Conservation (phyloP, 2,113 vertebrate species). For the Aplodontia rufa region DNA sequence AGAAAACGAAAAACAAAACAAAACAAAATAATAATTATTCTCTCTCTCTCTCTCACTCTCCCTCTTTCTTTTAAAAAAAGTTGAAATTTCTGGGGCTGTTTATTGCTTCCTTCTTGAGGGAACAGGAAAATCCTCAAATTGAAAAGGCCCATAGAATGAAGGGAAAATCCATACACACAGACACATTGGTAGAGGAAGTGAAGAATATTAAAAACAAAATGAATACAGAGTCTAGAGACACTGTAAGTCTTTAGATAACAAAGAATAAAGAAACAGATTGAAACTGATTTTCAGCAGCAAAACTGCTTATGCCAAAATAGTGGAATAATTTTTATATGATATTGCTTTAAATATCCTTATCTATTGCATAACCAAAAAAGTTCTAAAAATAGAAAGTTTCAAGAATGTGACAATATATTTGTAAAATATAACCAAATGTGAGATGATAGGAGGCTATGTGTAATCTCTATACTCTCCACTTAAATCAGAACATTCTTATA, state of each 20-base stretch:
- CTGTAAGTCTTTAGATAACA: too few species aligned
- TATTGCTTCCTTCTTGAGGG: not conserved
- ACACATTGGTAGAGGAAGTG: not conserved
- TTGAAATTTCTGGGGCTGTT: not conserved
- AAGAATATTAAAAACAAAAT: not conserved
- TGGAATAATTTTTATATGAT: not conserved
- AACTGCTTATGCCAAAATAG: not conserved
- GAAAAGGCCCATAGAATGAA: not conserved
- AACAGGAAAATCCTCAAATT: not conserved
- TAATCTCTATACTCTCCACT: not conserved
- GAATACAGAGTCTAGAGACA: too few species aligned
- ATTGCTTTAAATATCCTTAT: not conserved
- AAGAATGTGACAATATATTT: not conserved
- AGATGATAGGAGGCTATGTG: not conserved
- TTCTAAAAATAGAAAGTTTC: not conserved
- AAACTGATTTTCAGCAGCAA: not conserved
- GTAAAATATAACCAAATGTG: not conserved
- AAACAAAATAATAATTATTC: too few species aligned
- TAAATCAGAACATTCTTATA: not conserved
- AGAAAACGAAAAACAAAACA: too few species aligned
- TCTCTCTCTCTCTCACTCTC: too few species aligned
- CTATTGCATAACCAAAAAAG: not conserved
- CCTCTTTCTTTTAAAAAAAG: not conserved
- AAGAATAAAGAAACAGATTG: not conserved
- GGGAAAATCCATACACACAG: not conserved